Evolutionary conservation across 2,888 invertebrate species (phyloP).

Genomic region (Anorthoa munda): DNA sequence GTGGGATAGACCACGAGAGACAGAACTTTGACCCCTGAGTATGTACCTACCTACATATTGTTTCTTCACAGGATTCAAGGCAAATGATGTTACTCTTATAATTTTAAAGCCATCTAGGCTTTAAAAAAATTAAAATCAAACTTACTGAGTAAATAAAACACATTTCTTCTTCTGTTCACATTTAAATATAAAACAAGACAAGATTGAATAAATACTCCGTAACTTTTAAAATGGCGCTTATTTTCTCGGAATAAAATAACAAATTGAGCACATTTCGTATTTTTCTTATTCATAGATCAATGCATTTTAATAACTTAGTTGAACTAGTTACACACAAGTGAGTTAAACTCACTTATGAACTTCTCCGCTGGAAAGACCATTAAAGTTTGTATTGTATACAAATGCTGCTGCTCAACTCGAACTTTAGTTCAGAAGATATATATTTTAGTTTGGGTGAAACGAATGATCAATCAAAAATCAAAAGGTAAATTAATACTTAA

Average conservation of each 20-base stretch:
- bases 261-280: constrained; percentile 23
- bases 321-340: constrained; percentile 41
- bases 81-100: too few relatives aligned
- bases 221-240: background rate
- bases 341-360: constrained; percentile 34
- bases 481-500: background rate
- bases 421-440: constrained; percentile 15
- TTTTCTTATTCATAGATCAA: constrained; percentile 36
- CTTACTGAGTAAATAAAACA: background rate
- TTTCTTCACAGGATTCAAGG: too few relatives aligned
- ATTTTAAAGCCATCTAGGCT: too few relatives aligned
- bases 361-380: constrained; percentile 25
- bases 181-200: background rate
- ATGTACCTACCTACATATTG: too few relatives aligned
- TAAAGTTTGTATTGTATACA: constrained; percentile 45
- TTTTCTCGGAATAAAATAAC: background rate
- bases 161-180: background rate
- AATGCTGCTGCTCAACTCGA: constrained; percentile 28
- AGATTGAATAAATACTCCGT: background rate
- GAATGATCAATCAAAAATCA: constrained; percentile 18
- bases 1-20: too few relatives aligned
- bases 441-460: constrained; percentile 30
- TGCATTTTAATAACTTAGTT: constrained; percentile 54
- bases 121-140: too few relatives aligned
- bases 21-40: too few relatives aligned